Evolutionary conservation across 2,797 vertebrate species (phyloP).

Genomic region (Gadopsis marmoratus): DNA sequence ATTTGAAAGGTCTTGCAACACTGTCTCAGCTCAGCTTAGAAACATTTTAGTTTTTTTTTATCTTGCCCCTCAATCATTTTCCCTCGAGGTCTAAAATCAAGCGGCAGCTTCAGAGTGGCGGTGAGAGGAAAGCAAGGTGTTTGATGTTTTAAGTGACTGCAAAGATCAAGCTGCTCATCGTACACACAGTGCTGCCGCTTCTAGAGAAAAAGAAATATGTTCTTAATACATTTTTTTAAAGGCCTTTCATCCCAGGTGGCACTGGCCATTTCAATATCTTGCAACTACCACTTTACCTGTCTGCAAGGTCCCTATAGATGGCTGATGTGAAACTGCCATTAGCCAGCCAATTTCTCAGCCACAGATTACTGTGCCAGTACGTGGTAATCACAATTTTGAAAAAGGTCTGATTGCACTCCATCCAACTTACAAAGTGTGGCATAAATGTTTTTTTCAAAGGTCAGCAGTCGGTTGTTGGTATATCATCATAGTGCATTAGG

Average conservation of each 20-base stretch:
- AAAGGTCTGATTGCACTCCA: constrained; percentile 81
- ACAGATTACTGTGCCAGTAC: constrained; percentile 79
- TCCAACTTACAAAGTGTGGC: constrained; percentile 78
- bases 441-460: constrained; percentile 79
- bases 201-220: constrained; percentile 51
- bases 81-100: constrained; percentile 58
- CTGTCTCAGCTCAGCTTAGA: constrained; percentile 60
- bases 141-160: constrained; percentile 77
- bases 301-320: constrained; percentile 79
- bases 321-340: constrained; percentile 80
- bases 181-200: constrained; percentile 45
- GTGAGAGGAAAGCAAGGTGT: constrained; percentile 58
- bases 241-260: constrained; percentile 73
- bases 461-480: constrained; percentile 73
- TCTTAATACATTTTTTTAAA: constrained; percentile 76
- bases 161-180: constrained; percentile 76
- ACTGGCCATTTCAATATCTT: constrained; percentile 80
- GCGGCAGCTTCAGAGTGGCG: constrained; percentile 50
- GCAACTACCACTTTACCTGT: constrained; percentile 83
- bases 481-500: constrained; percentile 83
- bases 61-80: constrained; percentile 50
- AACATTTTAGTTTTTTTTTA: constrained; percentile 41
- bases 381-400: constrained; percentile 81
- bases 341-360: constrained; percentile 78
- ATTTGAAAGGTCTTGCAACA: constrained; percentile 73